phyloP scores from a whole-genome alignment of 2,113 vertebrate species.

The Cyprinodon tularosa region DNA sequence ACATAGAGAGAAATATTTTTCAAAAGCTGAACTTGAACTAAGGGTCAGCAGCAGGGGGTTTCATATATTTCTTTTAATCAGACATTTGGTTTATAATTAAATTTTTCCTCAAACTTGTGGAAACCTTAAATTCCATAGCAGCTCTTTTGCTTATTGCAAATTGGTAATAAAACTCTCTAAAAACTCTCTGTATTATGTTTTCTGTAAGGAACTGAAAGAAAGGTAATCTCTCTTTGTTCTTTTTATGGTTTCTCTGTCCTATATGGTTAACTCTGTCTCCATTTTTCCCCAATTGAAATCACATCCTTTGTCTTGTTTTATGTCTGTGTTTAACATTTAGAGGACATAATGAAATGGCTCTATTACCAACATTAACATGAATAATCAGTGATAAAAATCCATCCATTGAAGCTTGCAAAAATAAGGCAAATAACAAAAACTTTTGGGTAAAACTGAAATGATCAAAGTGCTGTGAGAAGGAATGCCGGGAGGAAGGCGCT shows the following conservation, averaged over 20 bases:
- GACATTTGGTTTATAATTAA: slow-evolving; percentile 36
- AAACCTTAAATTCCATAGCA: slow-evolving; percentile 13
- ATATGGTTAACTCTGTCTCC: not conserved
- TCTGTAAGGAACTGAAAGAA: not conserved
- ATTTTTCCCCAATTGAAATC: not conserved
- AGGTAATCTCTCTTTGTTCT: slow-evolving; percentile 14
- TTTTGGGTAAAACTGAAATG: not conserved
- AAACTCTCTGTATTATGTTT: slow-evolving; percentile 3
- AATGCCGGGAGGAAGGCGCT: not conserved
- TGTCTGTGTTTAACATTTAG: not conserved
- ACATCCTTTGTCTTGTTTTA: not conserved
- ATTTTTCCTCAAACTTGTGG: slow-evolving; percentile 6
- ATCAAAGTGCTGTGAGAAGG: slow-evolving; percentile 6
- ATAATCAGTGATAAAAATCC: not conserved
- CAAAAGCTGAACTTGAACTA: slow-evolving; percentile 3
- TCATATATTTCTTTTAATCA: slow-evolving; percentile 25
- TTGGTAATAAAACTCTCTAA: not conserved
- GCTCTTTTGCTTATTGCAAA: not conserved
- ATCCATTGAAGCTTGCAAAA: not conserved
- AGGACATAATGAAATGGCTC: not conserved
- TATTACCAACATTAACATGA: not conserved
- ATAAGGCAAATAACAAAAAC: not conserved
- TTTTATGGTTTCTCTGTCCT: not conserved
- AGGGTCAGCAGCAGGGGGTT: slow-evolving; percentile 1
- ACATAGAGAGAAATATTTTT: not conserved